These are phyloP conservation scores for Molossus alvarezi DNA, from an alignment of 2,797 vertebrate species.

Conservation along the genomic window DNA sequence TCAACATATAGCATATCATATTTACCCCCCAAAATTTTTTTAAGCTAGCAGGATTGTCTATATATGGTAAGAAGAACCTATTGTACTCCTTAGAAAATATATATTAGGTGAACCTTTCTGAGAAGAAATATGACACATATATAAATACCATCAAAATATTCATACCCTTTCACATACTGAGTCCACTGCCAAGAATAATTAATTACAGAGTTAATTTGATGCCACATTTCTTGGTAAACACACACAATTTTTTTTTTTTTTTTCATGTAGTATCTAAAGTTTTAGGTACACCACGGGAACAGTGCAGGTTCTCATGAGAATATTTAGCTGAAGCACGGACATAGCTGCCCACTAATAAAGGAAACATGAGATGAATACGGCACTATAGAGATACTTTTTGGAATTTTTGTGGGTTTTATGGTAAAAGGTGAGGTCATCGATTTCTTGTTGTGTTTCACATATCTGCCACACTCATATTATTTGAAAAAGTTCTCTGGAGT, in stretches of 20 bases:
- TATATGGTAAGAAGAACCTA: neutral
- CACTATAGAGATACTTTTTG: neutral
- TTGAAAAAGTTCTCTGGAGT: conserved; percentile 45
- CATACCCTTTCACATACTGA: neutral
- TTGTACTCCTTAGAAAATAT: neutral
- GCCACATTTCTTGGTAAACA: neutral
- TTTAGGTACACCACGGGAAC: conserved; percentile 5
- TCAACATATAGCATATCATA: neutral
- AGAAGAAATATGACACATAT: neutral
- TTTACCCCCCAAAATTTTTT: neutral
- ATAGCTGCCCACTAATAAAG: conserved; percentile 56
- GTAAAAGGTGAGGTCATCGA: conserved; percentile 72
- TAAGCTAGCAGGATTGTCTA: neutral
- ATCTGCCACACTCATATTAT: conserved; percentile 5
- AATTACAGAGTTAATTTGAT: neutral
- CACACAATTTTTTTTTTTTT: neutral
- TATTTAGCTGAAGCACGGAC: neutral
- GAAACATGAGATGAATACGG: conserved; percentile 62
- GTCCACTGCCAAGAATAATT: neutral
- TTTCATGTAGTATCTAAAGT: neutral
- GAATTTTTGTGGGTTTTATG: conserved; percentile 63
- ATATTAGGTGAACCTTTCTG: neutral
- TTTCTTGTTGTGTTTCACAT: conserved; percentile 70
- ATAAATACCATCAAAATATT: neutral
- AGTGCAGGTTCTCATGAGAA: neutral